Base-by-base conservation (phyloP, 2,113 vertebrate genomes). In the Tringa solitaria region DNA sequence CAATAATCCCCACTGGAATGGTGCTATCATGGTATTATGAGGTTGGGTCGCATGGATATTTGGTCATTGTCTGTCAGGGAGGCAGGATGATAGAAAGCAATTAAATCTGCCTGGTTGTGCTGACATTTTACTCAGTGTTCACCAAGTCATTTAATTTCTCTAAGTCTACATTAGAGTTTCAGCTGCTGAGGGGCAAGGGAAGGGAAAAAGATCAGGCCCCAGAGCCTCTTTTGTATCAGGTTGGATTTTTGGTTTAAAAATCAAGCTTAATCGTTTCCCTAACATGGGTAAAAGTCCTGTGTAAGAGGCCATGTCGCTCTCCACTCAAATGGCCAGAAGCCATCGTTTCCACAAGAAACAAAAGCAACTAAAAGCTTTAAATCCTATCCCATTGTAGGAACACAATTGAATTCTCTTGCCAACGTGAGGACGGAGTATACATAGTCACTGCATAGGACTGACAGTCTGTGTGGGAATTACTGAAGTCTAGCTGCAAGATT, bases 391-490 rank as follows among this genome's bases (percentile, higher is more conserved):
- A 97, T 94, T 91, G 95, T 89, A 91, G 75, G 74, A 89, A 87
- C 60, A 96, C 93, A 96, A 96, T 95, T 90, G 89, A 72, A 96
- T 83, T 92, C 93, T 95, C 83, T 91, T 94, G 90, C 89, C 59
- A 91, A 83, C 73, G 70, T 77, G 92, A 94, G 93, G 91, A 87
- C 92, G 97, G 90, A 97, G 91, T 75, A 95, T 93, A 94, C 93
- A 91, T 95, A 95, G 84, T 87, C 80, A 76, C 46, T 94, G 96
- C 87, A 90, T 67, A 92, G 93, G 87, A 90, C 95, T 96, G 92
- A 89, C 84, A 94, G 94, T 96, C 96, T 95, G 89, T 93, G 94
- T 95, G 93, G 97, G 97, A 98, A 98, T 96, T 96, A 91, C 61
- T 87, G 73, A 95, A 97, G 93, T 97, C 93, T 95, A 94, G 93